Evolutionary conservation across 1,140 invertebrate species (phyloP), one percentile per base, ranked within the genome.

Genomic region (Pararge aegeria): DNA sequence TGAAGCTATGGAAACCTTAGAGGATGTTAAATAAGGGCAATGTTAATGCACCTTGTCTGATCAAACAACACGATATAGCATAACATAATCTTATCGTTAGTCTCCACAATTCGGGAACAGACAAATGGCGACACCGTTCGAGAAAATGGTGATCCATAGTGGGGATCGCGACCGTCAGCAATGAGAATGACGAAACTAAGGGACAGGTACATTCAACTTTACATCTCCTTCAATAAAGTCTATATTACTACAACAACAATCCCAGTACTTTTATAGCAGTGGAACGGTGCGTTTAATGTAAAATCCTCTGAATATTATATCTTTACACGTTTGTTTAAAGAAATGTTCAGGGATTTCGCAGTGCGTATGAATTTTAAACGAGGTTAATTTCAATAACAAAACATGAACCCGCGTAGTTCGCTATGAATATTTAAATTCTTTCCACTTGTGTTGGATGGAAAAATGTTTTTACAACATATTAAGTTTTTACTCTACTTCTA

Each of bases 371-470:
- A 68, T 65, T 68, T 68, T 62, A 62, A 68, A 65, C 59, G 55
- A 61, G 61, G 58, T 60, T 65, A 68, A 68, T 68, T 64, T 68
- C 66, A 68, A 64, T 68, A 65, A 68, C 62, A 68, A 64, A 64
- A 59, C 62, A 59, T 44, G 42, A 51, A 27, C 44, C 55, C 46
- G 40, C 58, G 50, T 53, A 61, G 12, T 46, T 46, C 10, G 42
- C 53, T 16, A 40, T 64, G 61, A 68, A 68, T 68, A 68, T 68
- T 68, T 64, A 64, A 67, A 61, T 38, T 12, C 21, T 46, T 46
- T 55, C 4, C 18, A 46, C 44, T 46, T 46, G 20, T 21, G 18
- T 46, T n/a, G n/a, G 7, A n/a, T 12, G 19, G 44, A 21, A 46
- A 46, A 46, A 46, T 5, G 13, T 15, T 42, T 42, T 18, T 15